phyloP scores from a whole-genome alignment of 1,140 invertebrate genomes.

The Drosophila sulfurigaster region DNA sequence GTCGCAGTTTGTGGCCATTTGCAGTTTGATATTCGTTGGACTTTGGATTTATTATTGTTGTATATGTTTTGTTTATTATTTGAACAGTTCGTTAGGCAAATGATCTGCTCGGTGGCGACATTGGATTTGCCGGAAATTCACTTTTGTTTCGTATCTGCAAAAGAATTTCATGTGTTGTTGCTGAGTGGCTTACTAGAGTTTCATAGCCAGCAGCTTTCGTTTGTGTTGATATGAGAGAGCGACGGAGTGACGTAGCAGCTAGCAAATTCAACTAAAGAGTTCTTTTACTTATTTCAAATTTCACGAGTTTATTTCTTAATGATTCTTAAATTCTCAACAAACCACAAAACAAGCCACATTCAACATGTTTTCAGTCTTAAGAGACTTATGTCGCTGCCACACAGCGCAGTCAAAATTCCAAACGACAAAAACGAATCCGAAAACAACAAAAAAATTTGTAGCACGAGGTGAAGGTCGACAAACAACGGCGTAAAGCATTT shows the following conservation, averaged over 20 bases:
- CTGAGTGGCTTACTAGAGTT: not conserved
- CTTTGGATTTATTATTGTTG: not conserved
- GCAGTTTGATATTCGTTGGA: slow-evolving; percentile 19
- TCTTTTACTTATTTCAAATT: not conserved
- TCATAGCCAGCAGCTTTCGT: slow-evolving; percentile 39
- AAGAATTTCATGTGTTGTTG: slow-evolving; percentile 35
- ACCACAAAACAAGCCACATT: slow-evolving; percentile 10
- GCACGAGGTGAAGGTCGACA: slow-evolving; percentile 60
- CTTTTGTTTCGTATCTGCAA: slow-evolving; percentile 57
- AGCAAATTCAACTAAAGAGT: no score
- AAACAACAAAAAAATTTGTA: slow-evolving; percentile 18
- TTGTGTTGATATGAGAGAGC: slow-evolving; percentile 73
- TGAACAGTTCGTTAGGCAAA: slow-evolving; percentile 36
- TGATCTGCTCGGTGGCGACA: slow-evolving; percentile 76
- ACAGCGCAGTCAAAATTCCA: not conserved
- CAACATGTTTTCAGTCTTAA: slow-evolving; percentile 31
- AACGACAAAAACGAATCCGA: slow-evolving; percentile 21
- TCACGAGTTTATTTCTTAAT: not conserved
- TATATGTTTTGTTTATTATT: not conserved
- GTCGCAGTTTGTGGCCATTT: slow-evolving; percentile 80
- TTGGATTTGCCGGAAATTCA: slow-evolving; percentile 51
- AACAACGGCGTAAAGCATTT: slow-evolving; percentile 41
- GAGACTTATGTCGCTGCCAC: slow-evolving; percentile 1
- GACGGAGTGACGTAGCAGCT: not conserved
- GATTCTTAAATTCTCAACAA: not conserved